Percentiles rank a stretch among this genome's conserved stretches.
These are phyloP conservation scores for Rhingia campestris DNA, from an alignment of 2,888 invertebrate species.

Conservation along the genomic window DNA sequence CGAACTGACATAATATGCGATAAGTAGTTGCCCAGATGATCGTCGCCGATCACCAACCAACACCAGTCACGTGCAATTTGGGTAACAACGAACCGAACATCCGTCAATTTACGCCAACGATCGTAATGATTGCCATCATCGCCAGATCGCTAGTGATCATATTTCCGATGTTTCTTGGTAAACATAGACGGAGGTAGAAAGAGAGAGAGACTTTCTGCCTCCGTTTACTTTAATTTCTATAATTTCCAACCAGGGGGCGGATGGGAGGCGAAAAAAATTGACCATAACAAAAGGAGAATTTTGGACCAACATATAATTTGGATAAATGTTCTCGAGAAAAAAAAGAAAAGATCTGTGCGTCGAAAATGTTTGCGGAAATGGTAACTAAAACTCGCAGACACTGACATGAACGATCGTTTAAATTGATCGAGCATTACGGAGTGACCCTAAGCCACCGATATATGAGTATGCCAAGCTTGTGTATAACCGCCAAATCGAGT, in stretches of 20 bases:
- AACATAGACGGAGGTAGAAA: too few species aligned
- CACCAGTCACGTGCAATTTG: constrained; percentile 64
- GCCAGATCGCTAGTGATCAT: constrained; percentile 21
- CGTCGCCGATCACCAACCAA: constrained; percentile 19
- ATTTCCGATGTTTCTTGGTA: constrained; percentile 18
- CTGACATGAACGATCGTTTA: constrained; percentile 65
- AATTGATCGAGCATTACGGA: constrained; percentile 69
- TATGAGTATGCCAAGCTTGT: too few species aligned
- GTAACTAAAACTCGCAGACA: constrained; percentile 35
- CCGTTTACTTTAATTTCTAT: constrained; percentile 73
- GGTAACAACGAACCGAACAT: constrained; percentile 68
- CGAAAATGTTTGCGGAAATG: constrained; percentile 63
- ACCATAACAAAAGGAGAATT: constrained; percentile 17
- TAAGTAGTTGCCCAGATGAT: constrained; percentile 72
- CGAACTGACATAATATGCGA: constrained; percentile 71
- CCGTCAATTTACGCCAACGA: constrained; percentile 72
- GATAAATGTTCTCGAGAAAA: constrained; percentile 57
- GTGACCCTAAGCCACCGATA: constrained; percentile 58
- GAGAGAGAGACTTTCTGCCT: constrained; percentile 53
- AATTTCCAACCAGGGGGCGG: constrained; percentile 55
- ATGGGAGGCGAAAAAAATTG: constrained; percentile 21
- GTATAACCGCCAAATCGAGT: constrained; percentile 40
- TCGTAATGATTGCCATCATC: constrained; percentile 60
- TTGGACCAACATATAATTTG: constrained; percentile 61
- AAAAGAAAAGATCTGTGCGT: constrained; percentile 35